Percentiles rank a stretch among this genome's conserved stretches.
These are phyloP conservation scores for Microctenopoma lineatum DNA, from an alignment of 2,797 vertebrate genomes.

Conservation along the genomic window DNA sequence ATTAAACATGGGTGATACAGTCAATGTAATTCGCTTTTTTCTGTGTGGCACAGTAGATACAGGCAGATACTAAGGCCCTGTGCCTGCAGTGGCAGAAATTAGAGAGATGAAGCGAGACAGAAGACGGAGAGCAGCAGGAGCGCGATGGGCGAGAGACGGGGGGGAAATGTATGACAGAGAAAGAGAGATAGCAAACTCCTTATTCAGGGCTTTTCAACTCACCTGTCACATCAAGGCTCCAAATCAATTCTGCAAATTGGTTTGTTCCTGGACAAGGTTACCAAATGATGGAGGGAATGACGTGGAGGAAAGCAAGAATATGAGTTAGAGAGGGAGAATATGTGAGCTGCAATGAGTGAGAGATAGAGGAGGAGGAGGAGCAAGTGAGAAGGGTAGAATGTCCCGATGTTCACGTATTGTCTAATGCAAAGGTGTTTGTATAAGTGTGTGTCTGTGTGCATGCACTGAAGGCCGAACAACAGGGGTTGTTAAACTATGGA, in stretches of 20 bases:
- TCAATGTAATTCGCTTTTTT: constrained; percentile 76
- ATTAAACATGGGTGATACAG: constrained; percentile 68
- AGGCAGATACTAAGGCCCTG: constrained; percentile 36
- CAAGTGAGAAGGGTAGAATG: constrained; percentile 29
- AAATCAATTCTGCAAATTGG: constrained; percentile 88
- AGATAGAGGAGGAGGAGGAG: constrained; percentile 8
- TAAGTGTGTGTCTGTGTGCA: constrained; percentile 11
- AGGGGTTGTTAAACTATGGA: constrained; percentile 47
- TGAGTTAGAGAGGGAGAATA: constrained; percentile 58
- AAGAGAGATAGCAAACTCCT: constrained; percentile 73
- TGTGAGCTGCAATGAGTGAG: constrained; percentile 49
- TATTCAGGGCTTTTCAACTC: constrained; percentile 83
- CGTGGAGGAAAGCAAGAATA: constrained; percentile 57
- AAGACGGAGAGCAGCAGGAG: constrained; percentile 31
- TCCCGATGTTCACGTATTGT: constrained; percentile 66
- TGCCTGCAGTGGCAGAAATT: constrained; percentile 25
- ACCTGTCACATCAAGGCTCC: constrained; percentile 85
- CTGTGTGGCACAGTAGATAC: constrained; percentile 50
- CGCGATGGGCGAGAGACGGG: constrained; percentile 14
- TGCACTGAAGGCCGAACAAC: constrained; percentile 49
- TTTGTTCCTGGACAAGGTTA: constrained; percentile 87
- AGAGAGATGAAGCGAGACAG: constrained; percentile 1
- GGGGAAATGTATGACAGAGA: constrained; percentile 31
- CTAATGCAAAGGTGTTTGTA: constrained; percentile 34
- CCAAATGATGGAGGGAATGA: constrained; percentile 75